Conservation (phyloP, 2,113 vertebrate species). For the Suncus etruscus region DNA sequence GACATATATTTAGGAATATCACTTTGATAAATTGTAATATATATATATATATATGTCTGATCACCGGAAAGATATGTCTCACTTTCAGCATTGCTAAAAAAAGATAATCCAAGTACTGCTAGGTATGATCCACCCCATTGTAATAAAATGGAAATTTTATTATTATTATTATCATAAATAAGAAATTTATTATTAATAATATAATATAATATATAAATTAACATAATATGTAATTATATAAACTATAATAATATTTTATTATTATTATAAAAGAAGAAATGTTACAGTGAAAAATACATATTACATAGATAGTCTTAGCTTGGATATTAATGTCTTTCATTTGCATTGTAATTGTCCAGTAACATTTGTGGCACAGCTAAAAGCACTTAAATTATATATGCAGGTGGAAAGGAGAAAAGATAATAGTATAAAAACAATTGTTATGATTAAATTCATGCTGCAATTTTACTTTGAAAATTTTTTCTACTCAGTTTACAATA, state of each 20-base stretch:
- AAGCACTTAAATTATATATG: neutral
- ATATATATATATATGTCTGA: no score
- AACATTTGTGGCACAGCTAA: neutral
- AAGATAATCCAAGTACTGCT: no score
- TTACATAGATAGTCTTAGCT: no score
- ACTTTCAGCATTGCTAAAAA: no score
- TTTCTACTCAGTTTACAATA: conserved; percentile 1
- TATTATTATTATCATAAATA: neutral
- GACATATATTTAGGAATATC: neutral
- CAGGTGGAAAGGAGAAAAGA: neutral
- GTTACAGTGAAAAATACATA: neutral
- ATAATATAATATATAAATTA: no score
- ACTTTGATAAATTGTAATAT: neutral
- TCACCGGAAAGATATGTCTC: no score
- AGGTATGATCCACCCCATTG: no score
- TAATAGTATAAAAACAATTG: neutral
- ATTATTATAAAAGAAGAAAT: neutral
- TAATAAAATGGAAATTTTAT: no score
- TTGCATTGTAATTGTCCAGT: neutral
- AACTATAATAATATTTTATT: neutral
- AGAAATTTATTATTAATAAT: no score
- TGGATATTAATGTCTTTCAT: no score
- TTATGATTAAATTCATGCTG: neutral
- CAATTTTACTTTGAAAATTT: neutral
- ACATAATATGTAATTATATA: neutral